A percentile compares a stretch with the other conserved stretches of the same genome.
These are phyloP conservation scores for Cheilosia pagana DNA, from an alignment of 2,888 invertebrate genomes.

Conservation along the genomic window DNA sequence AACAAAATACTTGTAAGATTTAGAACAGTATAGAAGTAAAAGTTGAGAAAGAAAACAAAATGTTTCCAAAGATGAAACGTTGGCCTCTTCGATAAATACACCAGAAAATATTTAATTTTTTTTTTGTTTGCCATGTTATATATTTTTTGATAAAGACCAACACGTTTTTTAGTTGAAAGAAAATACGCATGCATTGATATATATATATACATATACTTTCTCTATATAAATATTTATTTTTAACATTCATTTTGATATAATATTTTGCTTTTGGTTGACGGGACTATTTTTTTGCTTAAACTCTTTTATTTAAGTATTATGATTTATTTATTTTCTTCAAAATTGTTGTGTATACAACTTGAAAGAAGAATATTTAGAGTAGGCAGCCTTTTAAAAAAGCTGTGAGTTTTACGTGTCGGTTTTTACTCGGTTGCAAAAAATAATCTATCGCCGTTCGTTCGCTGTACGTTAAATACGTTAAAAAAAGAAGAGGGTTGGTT, in stretches of 20 bases:
- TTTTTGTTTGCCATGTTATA: conserved; percentile 57
- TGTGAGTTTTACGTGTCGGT: conserved; percentile 48
- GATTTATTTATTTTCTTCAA: conserved; percentile 51
- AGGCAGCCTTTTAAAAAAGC: neutral
- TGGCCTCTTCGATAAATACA: conserved; percentile 76
- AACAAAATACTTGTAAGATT: conserved; percentile 40
- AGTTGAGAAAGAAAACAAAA: conserved; percentile 6
- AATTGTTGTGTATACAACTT: conserved; percentile 59
- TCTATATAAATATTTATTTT: conserved; percentile 76
- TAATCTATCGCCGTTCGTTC: neutral
- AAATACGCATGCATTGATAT: conserved; percentile 73
- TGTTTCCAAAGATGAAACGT: conserved; percentile 75
- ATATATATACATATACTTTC: conserved; percentile 59
- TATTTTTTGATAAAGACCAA: conserved; percentile 71
- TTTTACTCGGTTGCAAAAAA: conserved; percentile 19
- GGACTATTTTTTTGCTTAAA: conserved; percentile 81
- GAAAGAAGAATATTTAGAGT: conserved; percentile 21
- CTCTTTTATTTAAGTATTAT: conserved; percentile 75
- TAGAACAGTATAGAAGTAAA: conserved; percentile 76
- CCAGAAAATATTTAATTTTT: conserved; percentile 43
- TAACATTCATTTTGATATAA: conserved; percentile 77
- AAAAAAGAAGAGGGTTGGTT: neutral
- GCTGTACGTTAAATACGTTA: neutral
- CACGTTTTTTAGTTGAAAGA: conserved; percentile 58
- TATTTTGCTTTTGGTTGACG: conserved; percentile 83